Conservation (phyloP, 2,797 vertebrate species). For the Platyrinchus mystaceus region DNA sequence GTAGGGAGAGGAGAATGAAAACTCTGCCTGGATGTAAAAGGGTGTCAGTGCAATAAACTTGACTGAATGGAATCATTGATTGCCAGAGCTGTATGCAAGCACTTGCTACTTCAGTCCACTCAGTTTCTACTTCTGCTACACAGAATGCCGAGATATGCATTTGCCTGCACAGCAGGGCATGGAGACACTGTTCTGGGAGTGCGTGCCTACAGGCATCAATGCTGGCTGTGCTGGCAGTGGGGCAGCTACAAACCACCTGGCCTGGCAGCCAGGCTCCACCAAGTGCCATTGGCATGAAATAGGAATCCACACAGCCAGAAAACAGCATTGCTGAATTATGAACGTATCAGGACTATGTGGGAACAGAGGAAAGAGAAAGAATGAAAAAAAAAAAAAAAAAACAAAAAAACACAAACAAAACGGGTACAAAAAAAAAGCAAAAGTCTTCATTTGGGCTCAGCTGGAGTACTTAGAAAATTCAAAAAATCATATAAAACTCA, state of each 20-base stretch:
- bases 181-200: not conserved
- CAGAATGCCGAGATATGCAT: not conserved
- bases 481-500: not conserved
- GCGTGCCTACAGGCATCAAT: not conserved
- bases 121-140: not conserved
- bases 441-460: not conserved
- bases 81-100: not conserved
- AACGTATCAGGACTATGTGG: not conserved
- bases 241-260: not conserved
- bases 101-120: not conserved
- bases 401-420: fast-evolving
- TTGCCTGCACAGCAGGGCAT: not conserved
- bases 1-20: not conserved
- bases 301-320: not conserved
- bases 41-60: not conserved
- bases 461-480: not conserved
- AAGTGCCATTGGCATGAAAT: not conserved
- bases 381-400: too few species aligned
- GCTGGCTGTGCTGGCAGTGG: not conserved
- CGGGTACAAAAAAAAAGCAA: not conserved
- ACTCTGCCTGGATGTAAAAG: not conserved
- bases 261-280: not conserved
- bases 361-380: not conserved
- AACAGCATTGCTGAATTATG: not conserved
- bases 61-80: not conserved